A percentile compares a stretch with the other conserved stretches of the same genome.
phyloP scores from a whole-genome alignment of 2,888 invertebrate species.

The Drosophila yooni region DNA sequence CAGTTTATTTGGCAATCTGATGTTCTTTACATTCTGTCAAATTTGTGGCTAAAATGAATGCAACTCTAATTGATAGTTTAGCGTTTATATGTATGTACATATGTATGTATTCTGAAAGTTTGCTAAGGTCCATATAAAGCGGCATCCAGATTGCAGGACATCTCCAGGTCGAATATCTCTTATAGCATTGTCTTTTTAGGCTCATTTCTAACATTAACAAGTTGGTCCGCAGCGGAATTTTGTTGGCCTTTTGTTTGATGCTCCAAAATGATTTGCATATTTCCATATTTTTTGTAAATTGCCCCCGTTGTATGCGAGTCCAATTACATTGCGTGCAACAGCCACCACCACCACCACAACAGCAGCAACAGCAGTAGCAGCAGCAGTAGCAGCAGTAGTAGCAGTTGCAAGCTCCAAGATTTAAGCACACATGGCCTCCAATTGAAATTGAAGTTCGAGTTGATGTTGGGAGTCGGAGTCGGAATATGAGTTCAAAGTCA shows the following conservation, averaged over 20 bases:
- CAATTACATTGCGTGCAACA: constrained; percentile 75
- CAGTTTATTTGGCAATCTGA: not conserved
- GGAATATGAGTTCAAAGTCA: constrained; percentile 57
- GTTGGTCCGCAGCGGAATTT: constrained; percentile 19
- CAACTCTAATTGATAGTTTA: not conserved
- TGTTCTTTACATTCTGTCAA: not conserved
- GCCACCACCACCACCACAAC: constrained; percentile 1
- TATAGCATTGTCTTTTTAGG: not conserved
- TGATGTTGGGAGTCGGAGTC: constrained; percentile 15
- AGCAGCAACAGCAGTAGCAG: constrained; percentile 31
- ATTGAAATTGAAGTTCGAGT: constrained; percentile 29
- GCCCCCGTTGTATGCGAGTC: constrained; percentile 55
- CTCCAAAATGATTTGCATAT: constrained; percentile 75
- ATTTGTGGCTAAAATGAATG: not conserved
- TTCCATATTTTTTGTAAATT: constrained; percentile 76
- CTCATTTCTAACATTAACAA: constrained; percentile 50
- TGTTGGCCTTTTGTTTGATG: constrained; percentile 68
- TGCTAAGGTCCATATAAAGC: not conserved
- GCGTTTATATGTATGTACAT: not conserved
- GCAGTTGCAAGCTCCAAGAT: constrained; percentile 52
- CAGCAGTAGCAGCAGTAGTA: constrained; percentile 19
- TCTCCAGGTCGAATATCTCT: constrained; percentile 3
- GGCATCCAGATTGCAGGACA: not conserved
- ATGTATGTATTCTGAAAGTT: not conserved
- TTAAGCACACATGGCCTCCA: constrained; percentile 60